These are phyloP conservation scores for Eupithecia vulgata DNA, from an alignment of 2,888 invertebrate species.

Conservation along the genomic window DNA sequence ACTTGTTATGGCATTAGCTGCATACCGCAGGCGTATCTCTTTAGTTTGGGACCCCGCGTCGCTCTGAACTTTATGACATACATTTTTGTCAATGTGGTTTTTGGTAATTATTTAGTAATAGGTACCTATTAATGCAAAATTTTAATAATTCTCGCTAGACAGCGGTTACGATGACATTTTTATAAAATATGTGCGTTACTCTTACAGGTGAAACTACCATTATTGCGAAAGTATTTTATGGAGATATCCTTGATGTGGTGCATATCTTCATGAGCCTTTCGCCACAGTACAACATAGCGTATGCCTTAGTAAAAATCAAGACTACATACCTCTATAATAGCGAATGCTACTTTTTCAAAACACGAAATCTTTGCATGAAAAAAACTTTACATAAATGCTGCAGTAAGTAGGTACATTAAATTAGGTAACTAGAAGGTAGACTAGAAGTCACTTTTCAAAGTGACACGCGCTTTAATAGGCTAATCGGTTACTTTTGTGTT, in stretches of 20 bases:
- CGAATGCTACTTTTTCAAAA: constrained; percentile 64
- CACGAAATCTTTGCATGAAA: constrained; percentile 57
- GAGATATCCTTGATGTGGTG: constrained; percentile 56
- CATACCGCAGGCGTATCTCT: constrained; percentile 75
- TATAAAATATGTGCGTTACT: background rate
- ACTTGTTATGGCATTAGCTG: constrained; percentile 66
- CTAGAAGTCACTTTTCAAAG: background rate
- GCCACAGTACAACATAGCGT: constrained; percentile 74
- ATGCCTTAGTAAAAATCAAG: constrained; percentile 68
- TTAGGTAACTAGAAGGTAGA: constrained; percentile 4
- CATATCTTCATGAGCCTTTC: constrained; percentile 65
- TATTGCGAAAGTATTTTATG: constrained; percentile 65
- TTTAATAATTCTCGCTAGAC: background rate
- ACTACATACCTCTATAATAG: constrained; percentile 70
- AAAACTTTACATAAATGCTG: constrained; percentile 72
- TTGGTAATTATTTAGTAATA: constrained; percentile 56
- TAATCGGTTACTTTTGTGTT: background rate
- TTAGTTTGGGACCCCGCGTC: constrained; percentile 66
- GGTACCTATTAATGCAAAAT: background rate
- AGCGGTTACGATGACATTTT: background rate
- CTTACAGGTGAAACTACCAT: constrained; percentile 70
- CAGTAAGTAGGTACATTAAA: constrained; percentile 53
- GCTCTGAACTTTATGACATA: constrained; percentile 70
- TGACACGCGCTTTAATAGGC: background rate
- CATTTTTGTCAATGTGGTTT: constrained; percentile 67